phyloP scores from a whole-genome alignment of 2,113 vertebrate genomes.

The Centropus bengalensis region DNA sequence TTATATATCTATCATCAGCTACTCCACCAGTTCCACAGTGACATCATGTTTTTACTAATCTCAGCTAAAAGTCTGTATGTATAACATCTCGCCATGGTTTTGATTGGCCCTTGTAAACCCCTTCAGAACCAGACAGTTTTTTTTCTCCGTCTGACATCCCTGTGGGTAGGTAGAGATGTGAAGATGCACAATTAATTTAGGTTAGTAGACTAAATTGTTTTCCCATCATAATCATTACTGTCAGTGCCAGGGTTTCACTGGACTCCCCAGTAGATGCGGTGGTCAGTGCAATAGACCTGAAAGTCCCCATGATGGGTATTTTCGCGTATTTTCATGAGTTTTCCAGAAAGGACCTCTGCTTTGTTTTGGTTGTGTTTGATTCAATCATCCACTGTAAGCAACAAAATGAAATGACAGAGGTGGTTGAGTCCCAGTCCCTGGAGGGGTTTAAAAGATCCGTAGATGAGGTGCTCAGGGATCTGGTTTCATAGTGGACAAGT shows the following conservation, averaged over 20 bases:
- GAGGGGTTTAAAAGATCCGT: too few species aligned
- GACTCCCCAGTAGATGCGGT: background rate
- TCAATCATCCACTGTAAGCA: background rate
- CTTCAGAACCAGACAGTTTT: background rate
- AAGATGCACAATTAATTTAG: background rate
- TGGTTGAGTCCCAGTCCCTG: too few species aligned
- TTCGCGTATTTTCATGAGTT: background rate
- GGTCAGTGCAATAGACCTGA: background rate
- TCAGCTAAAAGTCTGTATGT: background rate
- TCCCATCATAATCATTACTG: background rate
- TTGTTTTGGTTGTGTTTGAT: background rate
- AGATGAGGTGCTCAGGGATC: too few species aligned
- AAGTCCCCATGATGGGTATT: background rate
- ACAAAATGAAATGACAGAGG: too few species aligned
- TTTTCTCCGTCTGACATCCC: background rate
- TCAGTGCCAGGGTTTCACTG: background rate
- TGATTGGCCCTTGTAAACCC: background rate
- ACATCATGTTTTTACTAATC: background rate
- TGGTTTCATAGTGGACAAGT: too few species aligned
- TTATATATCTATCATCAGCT: background rate
- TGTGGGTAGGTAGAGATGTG: background rate
- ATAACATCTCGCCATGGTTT: background rate
- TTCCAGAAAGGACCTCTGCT: background rate
- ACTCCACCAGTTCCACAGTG: background rate
- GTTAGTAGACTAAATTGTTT: background rate